Evolutionary conservation across 2,797 vertebrate genomes (phyloP), one percentile per base, ranked within the genome.

Genomic region (Enteromius unitaeniatus): DNA sequence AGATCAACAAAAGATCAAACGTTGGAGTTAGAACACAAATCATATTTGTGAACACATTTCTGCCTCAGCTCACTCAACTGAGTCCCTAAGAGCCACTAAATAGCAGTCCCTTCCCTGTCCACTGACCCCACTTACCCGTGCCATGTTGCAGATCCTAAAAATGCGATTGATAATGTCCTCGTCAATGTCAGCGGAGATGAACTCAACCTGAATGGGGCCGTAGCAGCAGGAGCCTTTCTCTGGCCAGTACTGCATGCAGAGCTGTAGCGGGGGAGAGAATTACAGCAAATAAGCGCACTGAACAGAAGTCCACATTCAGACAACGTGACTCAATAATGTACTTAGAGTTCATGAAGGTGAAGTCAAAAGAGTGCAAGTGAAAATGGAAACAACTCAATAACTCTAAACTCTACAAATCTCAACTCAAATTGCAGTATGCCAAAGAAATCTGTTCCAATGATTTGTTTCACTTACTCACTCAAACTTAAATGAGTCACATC

Each of bases 101-200:
- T 28, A 19, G 21, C 45, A 90, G 88, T 17, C 17, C 13, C 23
- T 26, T 58, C 34, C 67, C 17, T 62, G 17, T 28, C 8, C 26
- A 62, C 47, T 14, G 60, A 75, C n/a, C 9, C 45, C 15, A 83
- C 79, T 60, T 91, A 99, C 98, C 94, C 97, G 93, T 84, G 98
- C 97, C 97, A 99, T 98, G 93, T 99, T 99, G 92, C 97, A 99
- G 93, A 99, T 99, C 91, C 98, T 97, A 93, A 99, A 99, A 95
- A 99, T 98, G 70, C 97, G 94, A 91, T 97, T 97, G 93, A 99
- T 99, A 91, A 98, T 97, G 90, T 99, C 97, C 69, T 99, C 97
- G 3, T 99, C 97, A 0, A 99, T 99, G 91, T 99, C 97, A 6
- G 97, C 97, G 0, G 98, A 99, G 89, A 99, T 97, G 84, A 99